Evolutionary conservation across 2,888 invertebrate species (phyloP).

Genomic region (Aethes cnicana): DNA sequence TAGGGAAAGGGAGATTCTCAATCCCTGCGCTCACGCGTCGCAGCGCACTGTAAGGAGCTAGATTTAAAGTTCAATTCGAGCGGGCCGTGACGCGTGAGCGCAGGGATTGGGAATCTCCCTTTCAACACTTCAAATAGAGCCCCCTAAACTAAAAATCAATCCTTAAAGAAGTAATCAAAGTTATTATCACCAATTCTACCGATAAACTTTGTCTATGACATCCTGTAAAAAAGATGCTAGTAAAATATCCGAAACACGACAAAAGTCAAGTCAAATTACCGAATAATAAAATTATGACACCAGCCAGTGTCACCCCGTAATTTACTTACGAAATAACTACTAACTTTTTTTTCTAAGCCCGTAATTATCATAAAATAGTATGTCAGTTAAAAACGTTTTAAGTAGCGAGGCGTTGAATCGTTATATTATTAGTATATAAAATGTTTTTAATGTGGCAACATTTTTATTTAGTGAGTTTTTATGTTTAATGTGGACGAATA

Average conservation of each 20-base stretch:
- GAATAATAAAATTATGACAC: conserved; percentile 33
- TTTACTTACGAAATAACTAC: conserved; percentile 43
- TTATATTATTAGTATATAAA: conserved; percentile 8
- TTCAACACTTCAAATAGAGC: too few species aligned
- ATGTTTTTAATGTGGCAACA: conserved; percentile 11
- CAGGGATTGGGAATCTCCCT: too few species aligned
- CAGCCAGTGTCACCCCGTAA: conserved; percentile 38
- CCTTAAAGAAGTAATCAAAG: too few species aligned
- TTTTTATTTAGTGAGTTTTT: conserved; percentile 9
- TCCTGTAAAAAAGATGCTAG: conserved; percentile 12
- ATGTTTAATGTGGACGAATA: not conserved
- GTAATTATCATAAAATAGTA: conserved; percentile 42
- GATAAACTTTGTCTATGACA: not conserved
- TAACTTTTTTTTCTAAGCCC: conserved; percentile 35
- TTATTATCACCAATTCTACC: conserved; percentile 37
- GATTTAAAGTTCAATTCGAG: too few species aligned
- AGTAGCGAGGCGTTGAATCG: conserved; percentile 13
- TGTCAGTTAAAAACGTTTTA: conserved; percentile 16
- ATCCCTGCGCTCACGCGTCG: too few species aligned
- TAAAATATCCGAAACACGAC: conserved; percentile 4
- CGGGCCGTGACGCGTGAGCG: too few species aligned
- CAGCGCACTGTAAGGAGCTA: too few species aligned
- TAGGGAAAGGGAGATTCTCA: too few species aligned
- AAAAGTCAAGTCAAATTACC: conserved; percentile 12
- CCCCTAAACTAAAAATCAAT: too few species aligned